Percentiles rank a stretch among this genome's conserved stretches.
These are phyloP conservation scores for Cassiopea xamachana DNA, from an alignment of 30 jellyfish, hydroid and myxozoan species.

Conservation along the genomic window DNA sequence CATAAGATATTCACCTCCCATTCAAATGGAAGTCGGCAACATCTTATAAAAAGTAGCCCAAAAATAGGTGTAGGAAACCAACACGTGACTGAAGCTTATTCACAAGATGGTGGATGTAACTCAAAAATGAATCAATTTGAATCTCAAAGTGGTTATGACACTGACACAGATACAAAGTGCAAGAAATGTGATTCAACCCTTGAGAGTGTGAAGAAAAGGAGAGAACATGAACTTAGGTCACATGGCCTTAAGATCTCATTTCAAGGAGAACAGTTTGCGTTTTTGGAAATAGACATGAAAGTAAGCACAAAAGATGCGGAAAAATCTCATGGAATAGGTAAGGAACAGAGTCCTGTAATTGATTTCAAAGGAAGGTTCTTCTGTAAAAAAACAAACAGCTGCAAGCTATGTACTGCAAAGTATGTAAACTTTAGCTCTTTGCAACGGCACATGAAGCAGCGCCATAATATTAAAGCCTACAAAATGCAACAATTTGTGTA, in stretches of 20 bases:
- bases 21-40: not conserved
- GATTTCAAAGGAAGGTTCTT: not conserved
- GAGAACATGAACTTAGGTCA: conserved; percentile 31
- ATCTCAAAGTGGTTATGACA: conserved; percentile 7
- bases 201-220: conserved; percentile 17
- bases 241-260: conserved; percentile 43
- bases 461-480: not conserved
- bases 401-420: conserved; percentile 32
- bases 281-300: not conserved
- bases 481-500: not conserved
- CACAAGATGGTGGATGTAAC: not conserved
- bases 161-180: conserved; percentile 17
- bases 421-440: not conserved
- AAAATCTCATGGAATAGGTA: not conserved
- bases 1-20: not conserved
- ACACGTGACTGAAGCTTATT: no score
- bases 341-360: not conserved
- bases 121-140: not conserved
- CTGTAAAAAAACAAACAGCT: not conserved
- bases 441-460: conserved; percentile 8
- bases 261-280: conserved; percentile 34
- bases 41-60: no score
- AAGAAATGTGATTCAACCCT: conserved; percentile 19
- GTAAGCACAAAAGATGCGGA: not conserved
- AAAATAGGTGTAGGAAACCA: no score